phyloP scores from a whole-genome alignment of 37 sponge, comb jelly and placozoan genomes.

The Amphimedon queenslandica region DNA sequence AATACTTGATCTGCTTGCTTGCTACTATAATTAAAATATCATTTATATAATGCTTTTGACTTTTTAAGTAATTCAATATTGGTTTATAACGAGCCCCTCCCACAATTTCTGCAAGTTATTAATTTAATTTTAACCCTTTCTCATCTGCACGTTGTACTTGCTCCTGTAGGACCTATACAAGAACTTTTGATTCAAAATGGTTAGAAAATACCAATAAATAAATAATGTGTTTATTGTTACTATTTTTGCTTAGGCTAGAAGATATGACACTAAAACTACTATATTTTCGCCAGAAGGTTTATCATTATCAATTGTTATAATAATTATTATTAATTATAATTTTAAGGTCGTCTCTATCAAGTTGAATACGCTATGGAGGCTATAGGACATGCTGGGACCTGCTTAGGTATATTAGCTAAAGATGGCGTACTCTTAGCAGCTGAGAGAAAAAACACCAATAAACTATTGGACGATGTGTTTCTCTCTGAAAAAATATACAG shows the following conservation, averaged over 20 bases:
- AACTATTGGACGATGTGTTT: constrained; percentile 83
- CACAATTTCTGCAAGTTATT: too few species aligned
- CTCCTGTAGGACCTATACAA: too few species aligned
- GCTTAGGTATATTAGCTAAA: constrained; percentile 90
- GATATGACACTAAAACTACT: constrained; percentile 95
- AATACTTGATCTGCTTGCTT: too few species aligned
- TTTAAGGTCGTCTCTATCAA: constrained; percentile 92
- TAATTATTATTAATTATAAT: constrained; percentile 29
- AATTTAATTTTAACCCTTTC: too few species aligned
- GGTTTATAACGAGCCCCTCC: too few species aligned
- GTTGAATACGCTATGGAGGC: constrained; percentile 99
- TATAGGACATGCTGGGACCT: constrained; percentile 92
- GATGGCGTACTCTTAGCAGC: constrained; percentile 96
- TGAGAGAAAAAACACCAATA: constrained; percentile 90
- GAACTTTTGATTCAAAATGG: too few species aligned
- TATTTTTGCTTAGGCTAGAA: constrained; percentile 80
- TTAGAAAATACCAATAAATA: too few species aligned
- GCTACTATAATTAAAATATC: too few species aligned
- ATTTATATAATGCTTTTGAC: too few species aligned
- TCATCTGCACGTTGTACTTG: too few species aligned
- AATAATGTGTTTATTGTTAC: not conserved
- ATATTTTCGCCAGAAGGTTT: constrained; percentile 97
- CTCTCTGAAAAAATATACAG: constrained; percentile 97
- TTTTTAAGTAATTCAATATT: too few species aligned
- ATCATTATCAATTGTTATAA: not conserved